Conservation (phyloP, 2,888 invertebrate genomes). For the Ernsta delagoae region DNA sequence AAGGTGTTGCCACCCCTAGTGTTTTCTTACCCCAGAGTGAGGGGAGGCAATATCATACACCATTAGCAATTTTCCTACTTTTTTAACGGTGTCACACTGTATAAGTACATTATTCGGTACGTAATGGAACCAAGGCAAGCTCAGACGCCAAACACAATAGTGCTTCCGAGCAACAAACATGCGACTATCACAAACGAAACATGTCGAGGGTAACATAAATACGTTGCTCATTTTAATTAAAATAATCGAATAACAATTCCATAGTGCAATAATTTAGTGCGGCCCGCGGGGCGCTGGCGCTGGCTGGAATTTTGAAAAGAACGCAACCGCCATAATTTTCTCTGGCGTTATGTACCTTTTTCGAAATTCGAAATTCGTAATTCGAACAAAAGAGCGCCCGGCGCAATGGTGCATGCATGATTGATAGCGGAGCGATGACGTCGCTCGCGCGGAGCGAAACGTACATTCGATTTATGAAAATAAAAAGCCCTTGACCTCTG, state of each 20-base stretch:
- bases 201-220: constrained; percentile 31
- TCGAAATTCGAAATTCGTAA: constrained; percentile 80
- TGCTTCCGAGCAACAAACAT: constrained; percentile 12
- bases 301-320: constrained; percentile 70
- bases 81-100: constrained; percentile 83
- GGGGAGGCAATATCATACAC: constrained; percentile 86
- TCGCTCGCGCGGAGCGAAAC: constrained; percentile 56
- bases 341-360: constrained; percentile 75
- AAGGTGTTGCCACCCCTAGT: constrained; percentile 70
- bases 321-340: constrained; percentile 75
- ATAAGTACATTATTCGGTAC: constrained; percentile 50
- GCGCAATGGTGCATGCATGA: constrained; percentile 83
- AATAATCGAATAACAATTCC: constrained; percentile 74
- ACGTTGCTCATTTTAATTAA: constrained; percentile 64
- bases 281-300: constrained; percentile 65
- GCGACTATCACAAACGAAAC: constrained; percentile 9
- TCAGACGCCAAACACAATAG: not conserved
- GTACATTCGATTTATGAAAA: constrained; percentile 67
- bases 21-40: constrained; percentile 78
- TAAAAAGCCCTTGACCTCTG: constrained; percentile 76
- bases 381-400: constrained; percentile 79
- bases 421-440: constrained; percentile 80
- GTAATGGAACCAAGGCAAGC: constrained; percentile 15
- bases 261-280: constrained; percentile 53
- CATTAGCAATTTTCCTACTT: constrained; percentile 85